Percentiles rank a stretch among this genome's conserved stretches.
These are phyloP conservation scores for Choloepus hoffmanni DNA, from an alignment of 2,113 vertebrate genomes.

Conservation along the genomic window DNA sequence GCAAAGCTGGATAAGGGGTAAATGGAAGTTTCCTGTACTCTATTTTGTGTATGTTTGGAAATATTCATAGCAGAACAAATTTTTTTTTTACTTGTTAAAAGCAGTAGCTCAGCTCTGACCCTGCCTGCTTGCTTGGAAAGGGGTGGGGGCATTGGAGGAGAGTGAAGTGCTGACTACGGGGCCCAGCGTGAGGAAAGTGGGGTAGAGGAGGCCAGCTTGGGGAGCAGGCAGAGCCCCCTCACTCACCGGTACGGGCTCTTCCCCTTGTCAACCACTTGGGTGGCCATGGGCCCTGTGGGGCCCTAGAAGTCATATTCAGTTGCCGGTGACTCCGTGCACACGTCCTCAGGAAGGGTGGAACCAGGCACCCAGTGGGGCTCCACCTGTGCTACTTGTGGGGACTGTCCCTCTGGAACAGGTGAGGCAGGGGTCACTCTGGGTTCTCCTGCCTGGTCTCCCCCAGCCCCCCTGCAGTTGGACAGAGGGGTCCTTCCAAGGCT, in stretches of 20 bases:
- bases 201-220: fast-evolving
- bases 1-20: not conserved
- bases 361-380: too few species aligned
- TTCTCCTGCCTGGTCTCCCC: not conserved
- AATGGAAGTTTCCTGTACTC: not conserved
- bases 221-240: not conserved
- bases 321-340: fast-evolving
- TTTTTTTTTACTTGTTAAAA: not conserved
- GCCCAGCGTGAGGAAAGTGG: not conserved
- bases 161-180: too few species aligned
- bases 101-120: not conserved
- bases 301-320: constrained; percentile 33
- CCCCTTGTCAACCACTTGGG: not conserved
- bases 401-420: not conserved
- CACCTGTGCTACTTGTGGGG: fast-evolving
- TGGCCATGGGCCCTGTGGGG: constrained; percentile 24
- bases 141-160: fast-evolving
- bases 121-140: not conserved
- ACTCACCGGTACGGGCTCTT: constrained; percentile 51
- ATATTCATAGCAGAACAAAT: not conserved
- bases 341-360: not conserved
- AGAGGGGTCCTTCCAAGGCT: not conserved
- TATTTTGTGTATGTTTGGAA: not conserved
- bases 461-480: fast-evolving
- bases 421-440: not conserved